phyloP scores from a whole-genome alignment of 2,113 vertebrate genomes.

The Athene cunicularia region DNA sequence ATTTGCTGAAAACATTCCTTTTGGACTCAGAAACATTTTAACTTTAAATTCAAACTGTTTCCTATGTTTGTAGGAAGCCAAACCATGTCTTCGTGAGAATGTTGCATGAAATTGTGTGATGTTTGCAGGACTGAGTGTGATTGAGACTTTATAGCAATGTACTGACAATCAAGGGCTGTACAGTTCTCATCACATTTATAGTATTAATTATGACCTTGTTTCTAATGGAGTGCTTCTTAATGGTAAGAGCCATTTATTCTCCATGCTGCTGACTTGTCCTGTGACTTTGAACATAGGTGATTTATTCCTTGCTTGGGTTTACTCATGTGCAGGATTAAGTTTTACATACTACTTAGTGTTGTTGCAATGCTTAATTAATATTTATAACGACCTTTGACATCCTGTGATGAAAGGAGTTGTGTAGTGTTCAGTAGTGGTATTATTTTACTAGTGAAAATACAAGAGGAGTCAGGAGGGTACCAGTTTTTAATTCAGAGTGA shows the following conservation, averaged over 20 bases:
- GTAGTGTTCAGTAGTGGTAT: not conserved
- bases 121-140: not conserved
- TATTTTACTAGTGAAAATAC: slow-evolving; percentile 51
- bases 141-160: not conserved
- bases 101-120: not conserved
- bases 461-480: slow-evolving; percentile 33
- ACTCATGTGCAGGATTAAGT: slow-evolving; percentile 50
- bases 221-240: not conserved
- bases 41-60: not conserved
- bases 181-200: not conserved
- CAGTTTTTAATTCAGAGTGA: slow-evolving; percentile 37
- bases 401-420: slow-evolving; percentile 48
- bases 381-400: slow-evolving; percentile 46
- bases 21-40: not conserved
- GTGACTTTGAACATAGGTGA: not conserved
- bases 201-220: not conserved
- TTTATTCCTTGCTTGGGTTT: slow-evolving; percentile 53
- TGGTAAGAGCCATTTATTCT: not conserved
- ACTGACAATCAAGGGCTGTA: not conserved
- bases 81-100: not conserved
- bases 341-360: slow-evolving; percentile 16
- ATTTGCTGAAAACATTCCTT: not conserved
- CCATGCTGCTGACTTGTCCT: not conserved
- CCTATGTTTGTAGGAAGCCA: not conserved
- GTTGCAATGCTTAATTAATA: slow-evolving; percentile 58